Evolutionary conservation across 1,140 invertebrate genomes (phyloP).

Genomic region (Drosophila pectinifera): DNA sequence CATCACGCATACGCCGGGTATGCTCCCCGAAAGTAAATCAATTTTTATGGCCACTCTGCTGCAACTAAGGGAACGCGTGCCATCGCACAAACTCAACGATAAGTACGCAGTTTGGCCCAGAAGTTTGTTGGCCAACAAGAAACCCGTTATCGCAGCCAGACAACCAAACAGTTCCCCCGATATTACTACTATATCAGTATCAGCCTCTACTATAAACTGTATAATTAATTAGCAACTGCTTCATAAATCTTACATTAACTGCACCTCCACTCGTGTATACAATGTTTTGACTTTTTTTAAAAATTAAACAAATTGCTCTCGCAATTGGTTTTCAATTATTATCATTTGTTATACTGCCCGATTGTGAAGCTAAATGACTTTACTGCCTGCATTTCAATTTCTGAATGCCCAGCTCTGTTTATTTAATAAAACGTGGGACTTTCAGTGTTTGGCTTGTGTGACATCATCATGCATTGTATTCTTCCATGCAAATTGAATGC

Average conservation of each 20-base stretch:
- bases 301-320: constrained; percentile 54
- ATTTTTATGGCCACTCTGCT: constrained; percentile 65
- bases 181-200: constrained; percentile 8
- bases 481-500: constrained; percentile 56
- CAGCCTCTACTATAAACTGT: constrained; percentile 1
- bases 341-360: constrained; percentile 45
- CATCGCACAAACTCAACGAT: constrained; percentile 39
- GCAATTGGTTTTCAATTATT: constrained; percentile 53
- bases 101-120: constrained; percentile 7
- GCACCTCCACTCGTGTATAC: constrained; percentile 29
- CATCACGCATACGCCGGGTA: constrained; percentile 77
- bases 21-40: constrained; percentile 59
- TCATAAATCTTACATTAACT: constrained; percentile 35
- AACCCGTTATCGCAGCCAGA: constrained; percentile 37
- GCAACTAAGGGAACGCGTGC: constrained; percentile 38
- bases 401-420: constrained; percentile 14
- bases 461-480: constrained; percentile 50
- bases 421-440: constrained; percentile 49
- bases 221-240: constrained; percentile 39
- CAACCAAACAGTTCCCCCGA: neutral
- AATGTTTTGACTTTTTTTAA: constrained; percentile 7
- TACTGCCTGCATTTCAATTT: constrained; percentile 72
- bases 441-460: constrained; percentile 36
- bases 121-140: constrained; percentile 25
- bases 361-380: constrained; percentile 57